Conservation (phyloP, 1,140 invertebrate species). For the Marisa cornuarietis region DNA sequence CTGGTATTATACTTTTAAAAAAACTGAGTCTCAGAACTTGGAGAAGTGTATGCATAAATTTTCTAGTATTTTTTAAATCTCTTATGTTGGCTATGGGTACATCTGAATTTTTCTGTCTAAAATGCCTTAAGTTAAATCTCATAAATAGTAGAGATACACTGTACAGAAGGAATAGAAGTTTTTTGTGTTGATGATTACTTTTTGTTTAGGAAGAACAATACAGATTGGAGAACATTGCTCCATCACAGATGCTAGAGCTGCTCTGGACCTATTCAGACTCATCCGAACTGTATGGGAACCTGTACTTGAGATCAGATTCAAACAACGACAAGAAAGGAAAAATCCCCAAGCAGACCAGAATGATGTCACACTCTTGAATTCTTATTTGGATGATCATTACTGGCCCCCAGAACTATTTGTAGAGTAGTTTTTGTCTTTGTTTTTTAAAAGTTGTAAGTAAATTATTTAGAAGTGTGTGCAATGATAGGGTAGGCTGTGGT, state of each 20-base stretch:
- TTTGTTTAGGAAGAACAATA: conserved; percentile 38
- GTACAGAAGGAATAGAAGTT: not conserved
- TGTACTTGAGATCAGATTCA: conserved; percentile 5
- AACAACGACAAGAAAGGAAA: not conserved
- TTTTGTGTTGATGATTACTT: not conserved
- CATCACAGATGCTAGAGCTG: conserved; percentile 46
- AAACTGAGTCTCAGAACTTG: no score
- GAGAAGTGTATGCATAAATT: no score
- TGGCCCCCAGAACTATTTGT: conserved; percentile 14
- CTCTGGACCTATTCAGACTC: conserved; percentile 47
- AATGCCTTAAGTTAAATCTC: no score
- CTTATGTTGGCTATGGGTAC: no score
- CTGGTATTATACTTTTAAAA: no score
- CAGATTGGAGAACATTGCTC: conserved; percentile 51
- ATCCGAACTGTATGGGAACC: conserved; percentile 48
- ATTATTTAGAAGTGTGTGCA: no score
- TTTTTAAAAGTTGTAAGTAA: no score
- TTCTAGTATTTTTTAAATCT: no score
- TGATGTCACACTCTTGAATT: not conserved
- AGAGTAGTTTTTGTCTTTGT: no score
- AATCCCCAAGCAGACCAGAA: not conserved
- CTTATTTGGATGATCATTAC: conserved; percentile 16
- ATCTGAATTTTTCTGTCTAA: no score
- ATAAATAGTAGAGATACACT: no score
- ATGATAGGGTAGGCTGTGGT: no score